phyloP scores from a whole-genome alignment of 2,797 vertebrate species.

The Coendou prehensilis region DNA sequence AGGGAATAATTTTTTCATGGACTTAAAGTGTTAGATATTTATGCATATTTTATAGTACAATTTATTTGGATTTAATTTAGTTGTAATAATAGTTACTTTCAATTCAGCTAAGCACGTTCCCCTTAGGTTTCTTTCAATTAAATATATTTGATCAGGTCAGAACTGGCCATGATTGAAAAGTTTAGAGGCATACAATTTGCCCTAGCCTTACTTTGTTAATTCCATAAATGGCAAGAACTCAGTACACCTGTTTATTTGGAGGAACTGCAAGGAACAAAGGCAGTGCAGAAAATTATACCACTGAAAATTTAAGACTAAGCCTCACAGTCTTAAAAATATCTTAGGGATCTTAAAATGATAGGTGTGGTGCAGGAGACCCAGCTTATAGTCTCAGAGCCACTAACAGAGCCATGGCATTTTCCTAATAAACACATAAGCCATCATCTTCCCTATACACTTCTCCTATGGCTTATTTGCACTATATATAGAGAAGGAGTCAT shows the following conservation, averaged over 20 bases:
- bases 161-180: constrained; percentile 61
- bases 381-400: background rate
- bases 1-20: constrained; percentile 35
- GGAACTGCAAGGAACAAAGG: background rate
- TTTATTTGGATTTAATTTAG: constrained; percentile 61
- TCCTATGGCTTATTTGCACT: background rate
- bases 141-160: constrained; percentile 55
- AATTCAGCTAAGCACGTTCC: constrained; percentile 49
- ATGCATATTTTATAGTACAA: constrained; percentile 68
- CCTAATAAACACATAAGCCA: background rate
- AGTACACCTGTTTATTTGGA: background rate
- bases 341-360: background rate
- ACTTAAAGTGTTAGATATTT: constrained; percentile 60
- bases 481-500: background rate
- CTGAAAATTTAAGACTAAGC: background rate
- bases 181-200: constrained; percentile 15
- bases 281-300: background rate
- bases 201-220: constrained; percentile 40
- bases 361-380: background rate
- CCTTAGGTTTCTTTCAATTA: constrained; percentile 62
- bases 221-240: background rate
- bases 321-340: background rate
- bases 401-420: background rate
- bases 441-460: accelerated
- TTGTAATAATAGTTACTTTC: constrained; percentile 68